These are phyloP conservation scores for Formicarius rufipectus DNA, from an alignment of 2,113 vertebrate species.

Conservation along the genomic window DNA sequence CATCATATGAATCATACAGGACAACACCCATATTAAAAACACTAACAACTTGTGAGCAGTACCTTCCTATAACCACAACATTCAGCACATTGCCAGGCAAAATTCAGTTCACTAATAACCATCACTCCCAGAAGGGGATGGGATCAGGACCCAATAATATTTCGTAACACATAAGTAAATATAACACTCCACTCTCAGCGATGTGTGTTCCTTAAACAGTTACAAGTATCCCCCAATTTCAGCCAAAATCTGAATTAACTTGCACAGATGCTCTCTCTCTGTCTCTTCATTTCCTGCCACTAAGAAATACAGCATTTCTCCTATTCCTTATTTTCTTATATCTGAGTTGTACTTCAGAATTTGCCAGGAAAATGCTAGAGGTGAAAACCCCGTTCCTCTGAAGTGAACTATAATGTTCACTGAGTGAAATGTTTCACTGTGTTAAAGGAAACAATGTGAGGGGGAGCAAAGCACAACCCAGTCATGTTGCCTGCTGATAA, in stretches of 20 bases:
- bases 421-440: not conserved
- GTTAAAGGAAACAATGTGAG: not conserved
- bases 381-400: not conserved
- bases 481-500: slow-evolving; percentile 40
- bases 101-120: not conserved
- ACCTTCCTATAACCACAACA: not conserved
- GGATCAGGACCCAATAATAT: not conserved
- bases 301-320: not conserved
- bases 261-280: not conserved
- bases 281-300: not conserved
- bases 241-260: not conserved
- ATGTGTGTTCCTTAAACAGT: not conserved
- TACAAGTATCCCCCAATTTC: not conserved
- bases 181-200: not conserved
- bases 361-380: not conserved
- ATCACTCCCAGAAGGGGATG: not conserved
- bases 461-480: not conserved
- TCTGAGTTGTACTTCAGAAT: not conserved
- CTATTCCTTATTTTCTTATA: not conserved
- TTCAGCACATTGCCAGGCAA: not conserved
- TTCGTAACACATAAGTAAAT: not conserved
- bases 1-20: not conserved
- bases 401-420: not conserved
- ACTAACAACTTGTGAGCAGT: not conserved
- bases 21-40: not conserved